phyloP scores from a whole-genome alignment of 2,797 vertebrate genomes.

The Hylomyscus alleni region DNA sequence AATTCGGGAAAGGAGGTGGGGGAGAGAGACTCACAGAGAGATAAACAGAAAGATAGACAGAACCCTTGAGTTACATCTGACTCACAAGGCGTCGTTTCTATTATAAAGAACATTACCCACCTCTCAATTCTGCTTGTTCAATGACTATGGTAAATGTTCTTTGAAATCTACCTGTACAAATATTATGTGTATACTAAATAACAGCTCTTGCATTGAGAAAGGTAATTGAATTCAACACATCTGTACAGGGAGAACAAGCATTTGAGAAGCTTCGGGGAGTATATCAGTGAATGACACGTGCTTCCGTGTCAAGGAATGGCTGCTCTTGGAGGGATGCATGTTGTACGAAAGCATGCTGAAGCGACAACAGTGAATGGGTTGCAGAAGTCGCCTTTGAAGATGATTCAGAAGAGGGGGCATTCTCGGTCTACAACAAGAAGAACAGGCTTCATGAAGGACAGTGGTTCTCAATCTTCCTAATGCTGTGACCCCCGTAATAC shows the following conservation, averaged over 20 bases:
- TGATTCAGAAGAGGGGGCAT: not conserved
- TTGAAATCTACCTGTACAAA: slow-evolving; percentile 46
- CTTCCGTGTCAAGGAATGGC: slow-evolving; percentile 31
- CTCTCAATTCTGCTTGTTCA: slow-evolving; percentile 50
- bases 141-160: slow-evolving; percentile 40
- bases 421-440: not conserved
- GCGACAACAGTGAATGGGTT: not conserved
- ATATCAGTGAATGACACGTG: not conserved
- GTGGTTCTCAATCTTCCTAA: not conserved
- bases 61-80: slow-evolving; percentile 19
- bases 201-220: slow-evolving; percentile 25
- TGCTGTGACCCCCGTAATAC: not conserved
- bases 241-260: not conserved
- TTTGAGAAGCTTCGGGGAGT: slow-evolving; percentile 27
- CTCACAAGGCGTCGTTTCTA: slow-evolving; percentile 3
- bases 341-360: not conserved
- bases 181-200: slow-evolving; percentile 50
- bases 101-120: slow-evolving; percentile 34
- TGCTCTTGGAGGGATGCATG: not conserved
- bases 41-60: not conserved
- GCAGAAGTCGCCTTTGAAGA: not conserved
- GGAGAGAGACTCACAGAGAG: not conserved
- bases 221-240: slow-evolving; percentile 30
- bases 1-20: not conserved
- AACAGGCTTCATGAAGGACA: not conserved